phyloP scores from a whole-genome alignment of 1,140 invertebrate genomes.

The Papilio polyxenes region DNA sequence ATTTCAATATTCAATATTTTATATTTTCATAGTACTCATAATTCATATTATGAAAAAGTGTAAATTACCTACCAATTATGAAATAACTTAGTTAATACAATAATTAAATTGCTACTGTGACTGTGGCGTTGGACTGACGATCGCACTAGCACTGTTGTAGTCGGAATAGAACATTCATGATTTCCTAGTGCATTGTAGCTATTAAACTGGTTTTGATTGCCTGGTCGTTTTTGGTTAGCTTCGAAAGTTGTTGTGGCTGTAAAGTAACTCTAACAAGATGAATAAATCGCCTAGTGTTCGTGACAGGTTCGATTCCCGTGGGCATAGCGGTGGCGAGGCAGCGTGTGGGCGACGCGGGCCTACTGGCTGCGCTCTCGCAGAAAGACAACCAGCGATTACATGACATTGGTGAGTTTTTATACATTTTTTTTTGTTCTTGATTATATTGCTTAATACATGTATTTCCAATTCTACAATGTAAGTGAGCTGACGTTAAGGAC shows the following conservation, averaged over 20 bases:
- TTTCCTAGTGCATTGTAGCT: slow-evolving; percentile 16
- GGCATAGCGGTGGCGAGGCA: slow-evolving; percentile 93
- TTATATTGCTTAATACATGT: background rate
- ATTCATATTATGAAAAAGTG: background rate
- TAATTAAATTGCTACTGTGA: background rate
- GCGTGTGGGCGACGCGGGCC: slow-evolving; percentile 82
- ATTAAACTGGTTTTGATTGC: slow-evolving; percentile 19
- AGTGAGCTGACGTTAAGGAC: no score
- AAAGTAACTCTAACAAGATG: background rate
- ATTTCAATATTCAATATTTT: no score
- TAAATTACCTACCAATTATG: background rate
- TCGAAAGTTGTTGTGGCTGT: background rate
- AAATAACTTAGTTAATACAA: no score
- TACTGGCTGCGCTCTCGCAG: slow-evolving; percentile 71
- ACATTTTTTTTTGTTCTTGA: background rate
- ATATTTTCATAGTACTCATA: no score
- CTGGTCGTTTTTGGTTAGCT: slow-evolving; percentile 5
- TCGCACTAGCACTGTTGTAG: background rate
- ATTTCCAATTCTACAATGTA: background rate
- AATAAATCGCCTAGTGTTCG: slow-evolving; percentile 37
- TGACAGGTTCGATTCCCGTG: slow-evolving; percentile 86
- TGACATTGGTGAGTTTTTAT: slow-evolving; percentile 80
- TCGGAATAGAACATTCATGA: slow-evolving; percentile 6
- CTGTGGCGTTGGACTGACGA: background rate
- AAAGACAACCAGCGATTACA: slow-evolving; percentile 78